phyloP scores from a whole-genome alignment of 2,113 vertebrate genomes.

The Sceloporus tristichus region DNA sequence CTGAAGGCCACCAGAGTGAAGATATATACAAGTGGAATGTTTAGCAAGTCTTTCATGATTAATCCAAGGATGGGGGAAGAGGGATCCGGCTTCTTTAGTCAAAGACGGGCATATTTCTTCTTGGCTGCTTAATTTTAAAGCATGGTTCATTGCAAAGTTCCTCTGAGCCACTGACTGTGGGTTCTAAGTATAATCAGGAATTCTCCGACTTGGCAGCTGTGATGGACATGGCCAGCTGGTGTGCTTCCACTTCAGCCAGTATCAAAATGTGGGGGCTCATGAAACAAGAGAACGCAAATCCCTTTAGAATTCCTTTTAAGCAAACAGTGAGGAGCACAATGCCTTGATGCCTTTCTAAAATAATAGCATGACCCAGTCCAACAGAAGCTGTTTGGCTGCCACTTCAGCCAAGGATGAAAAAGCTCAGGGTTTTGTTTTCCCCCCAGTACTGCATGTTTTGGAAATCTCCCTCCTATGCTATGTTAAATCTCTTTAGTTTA shows the following conservation, averaged over 20 bases:
- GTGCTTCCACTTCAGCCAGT: constrained; percentile 80
- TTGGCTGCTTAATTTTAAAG: constrained; percentile 76
- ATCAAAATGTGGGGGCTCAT: constrained; percentile 78
- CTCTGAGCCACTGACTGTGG: constrained; percentile 67
- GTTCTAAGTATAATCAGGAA: constrained; percentile 87
- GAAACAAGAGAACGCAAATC: constrained; percentile 87
- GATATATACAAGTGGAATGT: constrained; percentile 80
- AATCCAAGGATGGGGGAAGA: constrained; percentile 59
- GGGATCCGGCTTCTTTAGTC: constrained; percentile 67
- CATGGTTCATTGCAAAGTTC: constrained; percentile 59
- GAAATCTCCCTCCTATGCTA: not conserved
- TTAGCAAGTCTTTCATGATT: constrained; percentile 85
- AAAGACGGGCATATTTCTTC: constrained; percentile 66
- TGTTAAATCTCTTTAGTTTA: not conserved
- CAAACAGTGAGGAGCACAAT: constrained; percentile 78
- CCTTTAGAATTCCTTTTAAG: constrained; percentile 81
- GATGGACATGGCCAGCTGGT: constrained; percentile 92
- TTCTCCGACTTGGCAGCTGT: constrained; percentile 78
- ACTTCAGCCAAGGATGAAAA: not conserved
- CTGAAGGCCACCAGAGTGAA: constrained; percentile 81
- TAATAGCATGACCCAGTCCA: not conserved
- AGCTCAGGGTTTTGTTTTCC: not conserved
- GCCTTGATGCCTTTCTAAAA: constrained; percentile 60
- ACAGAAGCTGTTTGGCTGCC: constrained; percentile 26
- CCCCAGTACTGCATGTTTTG: not conserved